Conservation (phyloP, 2,888 invertebrate genomes). For the Aphodius granarius region DNA sequence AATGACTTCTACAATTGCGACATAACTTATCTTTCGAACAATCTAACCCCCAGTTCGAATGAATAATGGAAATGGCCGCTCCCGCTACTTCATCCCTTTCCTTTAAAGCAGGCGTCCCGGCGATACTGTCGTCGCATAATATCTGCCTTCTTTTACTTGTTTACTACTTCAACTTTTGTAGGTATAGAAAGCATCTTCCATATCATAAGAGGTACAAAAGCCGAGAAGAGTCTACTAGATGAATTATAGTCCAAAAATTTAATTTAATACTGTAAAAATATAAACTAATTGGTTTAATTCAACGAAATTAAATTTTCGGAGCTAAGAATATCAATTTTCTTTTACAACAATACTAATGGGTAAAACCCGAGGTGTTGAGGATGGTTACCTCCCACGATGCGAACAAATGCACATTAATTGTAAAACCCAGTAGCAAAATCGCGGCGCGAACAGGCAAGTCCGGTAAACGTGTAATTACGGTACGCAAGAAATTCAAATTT, state of each 20-base stretch:
- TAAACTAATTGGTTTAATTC: no score
- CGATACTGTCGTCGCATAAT: neutral
- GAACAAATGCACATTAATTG: neutral
- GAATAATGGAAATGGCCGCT: slow-evolving; percentile 40
- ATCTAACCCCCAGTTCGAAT: slow-evolving; percentile 43
- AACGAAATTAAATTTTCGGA: no score
- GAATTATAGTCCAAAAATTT: no score
- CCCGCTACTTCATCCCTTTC: slow-evolving; percentile 31
- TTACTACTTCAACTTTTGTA: neutral
- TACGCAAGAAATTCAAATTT: neutral
- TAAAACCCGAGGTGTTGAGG: neutral
- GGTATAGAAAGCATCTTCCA: neutral
- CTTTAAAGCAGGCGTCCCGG: neutral
- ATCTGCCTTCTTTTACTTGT: neutral
- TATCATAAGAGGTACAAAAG: neutral
- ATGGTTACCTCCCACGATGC: neutral
- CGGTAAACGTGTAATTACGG: neutral
- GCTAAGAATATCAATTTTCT: no score
- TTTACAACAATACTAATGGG: neutral
- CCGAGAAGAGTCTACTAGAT: neutral
- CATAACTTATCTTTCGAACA: slow-evolving; percentile 49
- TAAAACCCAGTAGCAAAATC: neutral
- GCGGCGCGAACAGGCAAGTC: neutral
- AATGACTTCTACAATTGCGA: slow-evolving; percentile 51
- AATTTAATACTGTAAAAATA: no score